Conservation (phyloP, 2,797 vertebrate species). For the Spinibarbus caldwelli region DNA sequence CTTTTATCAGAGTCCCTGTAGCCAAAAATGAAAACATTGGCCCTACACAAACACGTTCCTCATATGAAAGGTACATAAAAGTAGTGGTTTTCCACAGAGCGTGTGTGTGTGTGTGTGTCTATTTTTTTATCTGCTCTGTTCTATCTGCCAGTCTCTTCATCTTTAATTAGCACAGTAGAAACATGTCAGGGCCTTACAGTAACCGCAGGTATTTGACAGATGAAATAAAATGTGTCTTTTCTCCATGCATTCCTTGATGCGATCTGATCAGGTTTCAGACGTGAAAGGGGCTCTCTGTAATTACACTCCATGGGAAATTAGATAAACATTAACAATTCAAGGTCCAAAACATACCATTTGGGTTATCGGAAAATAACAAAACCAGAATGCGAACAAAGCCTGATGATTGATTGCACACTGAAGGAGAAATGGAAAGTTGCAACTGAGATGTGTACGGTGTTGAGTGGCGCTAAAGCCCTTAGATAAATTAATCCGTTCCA, state of each 20-base stretch:
- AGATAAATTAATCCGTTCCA: slow-evolving; percentile 39
- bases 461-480: slow-evolving; percentile 32
- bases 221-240: slow-evolving; percentile 57
- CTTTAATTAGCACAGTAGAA: slow-evolving; percentile 61
- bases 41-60: slow-evolving; percentile 23
- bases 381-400: slow-evolving; percentile 60
- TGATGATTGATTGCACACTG: slow-evolving; percentile 62
- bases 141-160: slow-evolving; percentile 42
- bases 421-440: slow-evolving; percentile 63
- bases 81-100: slow-evolving; percentile 26
- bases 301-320: slow-evolving; percentile 47
- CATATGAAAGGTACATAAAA: not conserved
- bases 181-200: slow-evolving; percentile 63
- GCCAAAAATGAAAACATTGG: slow-evolving; percentile 13
- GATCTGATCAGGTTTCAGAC: slow-evolving; percentile 48
- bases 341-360: slow-evolving; percentile 45
- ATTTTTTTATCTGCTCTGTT: slow-evolving; percentile 53
- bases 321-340: slow-evolving; percentile 49
- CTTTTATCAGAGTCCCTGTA: slow-evolving; percentile 4
- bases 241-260: slow-evolving; percentile 62
- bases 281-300: slow-evolving; percentile 56
- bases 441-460: slow-evolving; percentile 30
- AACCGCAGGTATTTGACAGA: slow-evolving; percentile 67
- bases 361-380: slow-evolving; percentile 59
- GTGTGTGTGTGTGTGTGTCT: slow-evolving; percentile 16